Base-by-base conservation (phyloP, 2,113 vertebrate species). In the Carollia perspicillata region DNA sequence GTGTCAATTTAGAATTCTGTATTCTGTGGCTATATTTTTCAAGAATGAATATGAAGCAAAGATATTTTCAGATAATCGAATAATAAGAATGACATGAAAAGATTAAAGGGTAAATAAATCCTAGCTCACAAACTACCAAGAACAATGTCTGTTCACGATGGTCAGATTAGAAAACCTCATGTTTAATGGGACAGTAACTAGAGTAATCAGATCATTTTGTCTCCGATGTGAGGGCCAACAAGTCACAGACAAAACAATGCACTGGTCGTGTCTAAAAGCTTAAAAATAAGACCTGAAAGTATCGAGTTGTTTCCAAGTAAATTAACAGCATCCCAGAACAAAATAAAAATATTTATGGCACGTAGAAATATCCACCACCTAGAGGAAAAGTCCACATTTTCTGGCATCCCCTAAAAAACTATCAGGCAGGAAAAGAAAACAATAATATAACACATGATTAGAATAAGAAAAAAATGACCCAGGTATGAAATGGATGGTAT, bases 31-130 rank as follows among this genome's bases (percentile, higher is more conserved):
- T 90, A 35, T 66, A 72, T 71, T 53, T 71, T 93, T 88, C 8
- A 90, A 72, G 63, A 68, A 30, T 40, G 16, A 93, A 84, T 49
- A 53, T 28, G 40, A 90, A 91, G 28, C 78, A 78, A 95, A 93
- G 23, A 83, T 7, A 74, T 18, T 88, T 78, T 93, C 7, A 95
- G 47, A 51, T 26, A 95, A n/a, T 53, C 3, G 40, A 55, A 55
- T 7, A 53, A 79, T 74, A 81, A 74, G 14, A 60, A 8, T 78
- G 33, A 80, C 35, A 40, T 53, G 9, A 78, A 94, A 89, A 16
- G 40, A 94, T 66, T 95, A 72, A 84, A 80, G 20, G 18, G 8
- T 60, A 83, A 81, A 55, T 72, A 68, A 40, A 72, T 71, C 14
- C 42, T 33, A 78, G n/a, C 12, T 81, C 44, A 80, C 49, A 77